Evolutionary conservation across 2,113 vertebrate species (phyloP), one percentile per base, ranked within the genome.

Genomic region (Ibidorhyncha struthersii): DNA sequence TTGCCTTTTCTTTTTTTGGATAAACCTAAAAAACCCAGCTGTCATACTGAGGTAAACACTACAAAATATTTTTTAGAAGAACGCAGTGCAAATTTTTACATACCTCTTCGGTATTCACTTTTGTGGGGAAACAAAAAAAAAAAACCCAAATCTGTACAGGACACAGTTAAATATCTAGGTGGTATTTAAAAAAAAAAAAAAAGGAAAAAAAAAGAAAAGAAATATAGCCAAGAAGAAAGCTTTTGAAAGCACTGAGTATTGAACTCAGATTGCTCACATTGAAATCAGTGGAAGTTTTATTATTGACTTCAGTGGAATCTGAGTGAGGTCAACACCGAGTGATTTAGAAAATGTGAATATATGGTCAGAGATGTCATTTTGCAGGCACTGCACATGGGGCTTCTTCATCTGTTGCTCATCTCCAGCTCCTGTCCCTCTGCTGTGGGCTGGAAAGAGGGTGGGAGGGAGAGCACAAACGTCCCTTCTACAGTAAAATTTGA

Each of bases 331-430:
- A 70, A 9, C 72, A 59, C 34, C 27, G 61, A 69, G 38, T 0
- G 1, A 18, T 32, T 70, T 74, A 59, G 19, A 53, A 83, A 74
- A 74, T 59, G 62, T 73, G 59, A 91, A 26, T 70, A 29, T 15
- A 21, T 40, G 21, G 18, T 81, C 62, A 92, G 30, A 84, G 18
- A 43, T 92, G n/a, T 59, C 10, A 16, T 58, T 91, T 56, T 50
- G 49, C 29, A 58, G 55, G 41, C 29, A 58, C 2, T 0, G 1
- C 21, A 4, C 0, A 0, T 36, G 23, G 15, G 16, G 2, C 22
- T 87, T 38, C 6, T 41, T 73, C 38, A 22, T 36, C 38, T 52
- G 34, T 6, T 7, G 5, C 41, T 74, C 21, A 56, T 38, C 17
- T 56, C 18, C 49, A 65, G 9, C 29, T 62, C 29, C 29, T 1